Evolutionary conservation across 2,113 vertebrate species (phyloP).

Genomic region (Nesoenas mayeri): DNA sequence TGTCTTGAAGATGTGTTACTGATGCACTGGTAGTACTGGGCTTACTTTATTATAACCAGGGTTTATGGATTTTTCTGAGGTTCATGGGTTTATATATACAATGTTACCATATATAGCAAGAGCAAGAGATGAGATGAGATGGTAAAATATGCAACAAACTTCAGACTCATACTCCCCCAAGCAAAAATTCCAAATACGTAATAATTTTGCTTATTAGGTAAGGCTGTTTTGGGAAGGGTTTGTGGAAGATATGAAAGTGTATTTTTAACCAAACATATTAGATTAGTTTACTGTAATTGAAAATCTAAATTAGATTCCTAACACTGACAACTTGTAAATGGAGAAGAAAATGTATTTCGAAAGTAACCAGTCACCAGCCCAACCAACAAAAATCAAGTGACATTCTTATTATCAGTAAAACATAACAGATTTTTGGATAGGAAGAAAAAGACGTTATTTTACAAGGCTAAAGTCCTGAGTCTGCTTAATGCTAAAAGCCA

Average conservation of each 20-base stretch:
- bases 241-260: not conserved
- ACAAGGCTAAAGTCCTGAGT: not conserved
- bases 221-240: not conserved
- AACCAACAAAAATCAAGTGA: not conserved
- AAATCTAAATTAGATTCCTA: not conserved
- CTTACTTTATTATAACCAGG: not conserved
- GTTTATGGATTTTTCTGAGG: not conserved
- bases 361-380: not conserved
- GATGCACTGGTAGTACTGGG: not conserved
- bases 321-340: not conserved
- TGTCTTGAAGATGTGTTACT: not conserved
- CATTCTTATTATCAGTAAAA: not conserved
- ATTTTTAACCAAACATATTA: not conserved
- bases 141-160: not conserved
- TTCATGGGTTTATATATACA: not conserved
- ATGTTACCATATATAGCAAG: not conserved
- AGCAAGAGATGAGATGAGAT: not conserved
- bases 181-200: not conserved
- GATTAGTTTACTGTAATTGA: not conserved
- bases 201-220: not conserved
- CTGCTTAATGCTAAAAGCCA: not conserved
- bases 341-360: not conserved
- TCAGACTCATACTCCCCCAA: not conserved
- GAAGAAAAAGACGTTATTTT: not conserved
- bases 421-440: not conserved